A percentile compares a stretch with the other conserved stretches of the same genome.
Evolutionary conservation across 2,797 vertebrate species (phyloP).

Genomic region (Vultur gryphus): DNA sequence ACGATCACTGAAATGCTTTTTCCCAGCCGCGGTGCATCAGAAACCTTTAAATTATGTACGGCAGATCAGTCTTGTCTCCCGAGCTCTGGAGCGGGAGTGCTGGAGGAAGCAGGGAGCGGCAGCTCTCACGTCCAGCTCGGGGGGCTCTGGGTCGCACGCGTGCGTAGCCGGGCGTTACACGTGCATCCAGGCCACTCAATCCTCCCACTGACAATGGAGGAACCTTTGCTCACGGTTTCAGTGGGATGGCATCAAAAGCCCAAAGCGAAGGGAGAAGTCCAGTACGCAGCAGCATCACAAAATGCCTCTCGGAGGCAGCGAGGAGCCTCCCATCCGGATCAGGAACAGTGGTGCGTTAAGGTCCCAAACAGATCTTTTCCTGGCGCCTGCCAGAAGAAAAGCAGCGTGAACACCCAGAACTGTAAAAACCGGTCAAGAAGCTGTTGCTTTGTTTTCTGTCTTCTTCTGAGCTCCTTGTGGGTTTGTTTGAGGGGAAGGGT

Average conservation of each 20-base stretch:
- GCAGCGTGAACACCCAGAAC: accelerated
- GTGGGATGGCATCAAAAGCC: neutral
- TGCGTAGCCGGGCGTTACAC: accelerated
- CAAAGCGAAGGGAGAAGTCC: neutral
- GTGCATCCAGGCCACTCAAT: accelerated
- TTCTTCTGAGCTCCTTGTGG: neutral
- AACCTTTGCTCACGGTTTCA: neutral
- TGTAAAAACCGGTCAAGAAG: neutral
- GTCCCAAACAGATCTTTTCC: neutral
- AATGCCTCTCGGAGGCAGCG: accelerated
- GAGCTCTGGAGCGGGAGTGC: neutral
- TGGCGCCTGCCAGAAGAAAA: neutral
- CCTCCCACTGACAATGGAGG: accelerated
- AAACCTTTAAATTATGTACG: accelerated
- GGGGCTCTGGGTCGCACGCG: neutral
- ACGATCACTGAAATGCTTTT: neutral
- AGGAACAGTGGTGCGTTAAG: accelerated
- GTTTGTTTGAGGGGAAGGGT: neutral
- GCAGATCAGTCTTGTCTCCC: neutral
- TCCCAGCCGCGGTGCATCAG: accelerated
- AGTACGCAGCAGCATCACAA: accelerated
- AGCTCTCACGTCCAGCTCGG: too few species aligned
- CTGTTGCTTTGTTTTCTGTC: neutral
- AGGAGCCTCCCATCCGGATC: accelerated
- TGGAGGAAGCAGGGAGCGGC: neutral